phyloP scores from a whole-genome alignment of 2,888 invertebrate species.

The Orchesellides sinensis region DNA sequence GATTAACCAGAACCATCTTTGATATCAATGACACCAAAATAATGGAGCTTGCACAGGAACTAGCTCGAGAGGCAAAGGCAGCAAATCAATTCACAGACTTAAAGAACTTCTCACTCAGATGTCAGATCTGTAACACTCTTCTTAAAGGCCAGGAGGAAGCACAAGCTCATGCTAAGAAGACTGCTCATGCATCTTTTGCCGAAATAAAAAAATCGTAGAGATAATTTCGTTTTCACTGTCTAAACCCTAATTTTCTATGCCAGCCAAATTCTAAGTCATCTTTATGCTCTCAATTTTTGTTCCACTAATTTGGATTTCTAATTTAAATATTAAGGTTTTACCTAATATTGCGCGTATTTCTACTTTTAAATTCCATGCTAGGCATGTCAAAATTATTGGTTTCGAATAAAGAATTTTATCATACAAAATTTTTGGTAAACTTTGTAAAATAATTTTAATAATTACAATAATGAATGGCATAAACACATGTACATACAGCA shows the following conservation, averaged over 20 bases:
- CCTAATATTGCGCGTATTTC: no score
- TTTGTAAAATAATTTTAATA: no score
- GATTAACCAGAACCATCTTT: constrained; percentile 87
- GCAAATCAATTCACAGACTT: constrained; percentile 94
- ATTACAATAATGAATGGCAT: no score
- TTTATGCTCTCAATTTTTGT: no score
- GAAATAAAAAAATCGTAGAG: constrained; percentile 75
- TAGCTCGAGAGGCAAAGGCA: constrained; percentile 92
- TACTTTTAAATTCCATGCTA: no score
- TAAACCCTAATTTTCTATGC: not conserved
- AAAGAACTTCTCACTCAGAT: constrained; percentile 89
- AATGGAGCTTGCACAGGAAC: constrained; percentile 87
- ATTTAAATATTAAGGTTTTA: not conserved
- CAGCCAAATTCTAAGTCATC: constrained; percentile 15
- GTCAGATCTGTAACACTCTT: constrained; percentile 86
- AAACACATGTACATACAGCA: no score
- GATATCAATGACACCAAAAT: constrained; percentile 85
- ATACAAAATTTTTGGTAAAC: not conserved
- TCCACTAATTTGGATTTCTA: not conserved
- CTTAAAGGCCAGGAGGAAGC: constrained; percentile 90
- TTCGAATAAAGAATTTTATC: no score
- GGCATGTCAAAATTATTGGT: no score
- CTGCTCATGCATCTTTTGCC: constrained; percentile 83
- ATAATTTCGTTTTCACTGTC: not conserved
- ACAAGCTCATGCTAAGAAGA: constrained; percentile 89